A percentile compares a stretch with the other conserved stretches of the same genome.
These are phyloP conservation scores for Lasius fuliginosus DNA, from an alignment of 2,888 invertebrate genomes.

Conservation along the genomic window DNA sequence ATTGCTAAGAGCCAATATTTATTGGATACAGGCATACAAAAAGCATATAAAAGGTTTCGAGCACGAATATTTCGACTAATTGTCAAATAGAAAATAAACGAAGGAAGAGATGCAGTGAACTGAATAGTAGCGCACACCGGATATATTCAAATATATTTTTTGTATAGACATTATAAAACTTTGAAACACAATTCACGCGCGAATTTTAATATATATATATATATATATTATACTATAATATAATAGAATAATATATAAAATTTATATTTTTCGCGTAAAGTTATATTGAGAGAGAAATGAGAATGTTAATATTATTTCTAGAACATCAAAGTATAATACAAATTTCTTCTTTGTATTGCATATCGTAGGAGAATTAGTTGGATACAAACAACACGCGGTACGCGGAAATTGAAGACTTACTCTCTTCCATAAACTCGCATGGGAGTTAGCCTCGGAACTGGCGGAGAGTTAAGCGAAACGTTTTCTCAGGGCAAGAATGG, in stretches of 20 bases:
- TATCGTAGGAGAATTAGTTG: constrained; percentile 14
- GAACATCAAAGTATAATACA: not conserved
- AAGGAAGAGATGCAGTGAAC: not conserved
- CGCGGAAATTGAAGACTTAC: constrained; percentile 40
- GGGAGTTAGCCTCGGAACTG: constrained; percentile 40
- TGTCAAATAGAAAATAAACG: constrained; percentile 19
- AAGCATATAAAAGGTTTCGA: not conserved
- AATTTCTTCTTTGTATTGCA: not conserved
- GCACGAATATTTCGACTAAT: constrained; percentile 11
- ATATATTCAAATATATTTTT: not conserved
- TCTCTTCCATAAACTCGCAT: constrained; percentile 32
- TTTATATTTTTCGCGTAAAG: not conserved
- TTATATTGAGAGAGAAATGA: not conserved
- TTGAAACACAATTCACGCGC: not conserved
- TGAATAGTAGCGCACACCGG: not conserved
- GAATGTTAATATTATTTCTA: not conserved
- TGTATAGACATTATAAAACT: not conserved
- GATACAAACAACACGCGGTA: constrained; percentile 7
- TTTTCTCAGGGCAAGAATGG: constrained; percentile 67
- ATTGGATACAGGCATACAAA: not conserved
- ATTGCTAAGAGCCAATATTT: constrained; percentile 22
- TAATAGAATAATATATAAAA: not conserved
- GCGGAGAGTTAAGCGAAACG: constrained; percentile 59
- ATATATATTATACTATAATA: not conserved
- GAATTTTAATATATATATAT: not conserved